Conservation (phyloP, 2,797 vertebrate species). For the Rhinophrynus dorsalis region DNA sequence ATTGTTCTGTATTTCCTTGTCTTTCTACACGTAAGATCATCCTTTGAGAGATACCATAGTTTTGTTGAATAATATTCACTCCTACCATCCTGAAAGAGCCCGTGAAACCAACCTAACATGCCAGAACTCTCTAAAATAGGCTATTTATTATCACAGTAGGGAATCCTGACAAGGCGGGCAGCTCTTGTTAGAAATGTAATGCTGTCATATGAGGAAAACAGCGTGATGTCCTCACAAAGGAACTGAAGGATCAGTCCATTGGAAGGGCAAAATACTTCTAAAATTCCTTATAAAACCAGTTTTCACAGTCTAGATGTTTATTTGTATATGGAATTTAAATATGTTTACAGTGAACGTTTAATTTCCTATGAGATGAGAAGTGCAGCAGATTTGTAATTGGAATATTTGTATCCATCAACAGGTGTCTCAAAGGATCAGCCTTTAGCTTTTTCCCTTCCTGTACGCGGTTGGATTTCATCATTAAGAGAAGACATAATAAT, state of each 20-base stretch:
- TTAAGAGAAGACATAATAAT: no score
- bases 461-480: not conserved
- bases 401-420: conserved; percentile 4
- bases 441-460: not conserved
- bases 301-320: not conserved
- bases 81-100: conserved; percentile 3
- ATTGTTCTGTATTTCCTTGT: no score
- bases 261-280: not conserved
- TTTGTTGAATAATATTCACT: no score
- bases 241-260: conserved; percentile 8
- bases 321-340: not conserved
- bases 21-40: no score
- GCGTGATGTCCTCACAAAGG: conserved; percentile 21
- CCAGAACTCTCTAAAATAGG: conserved; percentile 29
- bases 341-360: not conserved
- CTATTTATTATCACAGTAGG: conserved; percentile 43
- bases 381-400: not conserved
- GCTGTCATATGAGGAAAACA: conserved; percentile 37
- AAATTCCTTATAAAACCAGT: not conserved
- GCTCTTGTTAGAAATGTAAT: conserved; percentile 31
- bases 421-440: not conserved
- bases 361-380: not conserved
- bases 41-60: not conserved
- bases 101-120: conserved; percentile 16
- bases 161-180: conserved; percentile 3